Conservation (phyloP, 2,888 invertebrate genomes). For the Melieria picta region DNA sequence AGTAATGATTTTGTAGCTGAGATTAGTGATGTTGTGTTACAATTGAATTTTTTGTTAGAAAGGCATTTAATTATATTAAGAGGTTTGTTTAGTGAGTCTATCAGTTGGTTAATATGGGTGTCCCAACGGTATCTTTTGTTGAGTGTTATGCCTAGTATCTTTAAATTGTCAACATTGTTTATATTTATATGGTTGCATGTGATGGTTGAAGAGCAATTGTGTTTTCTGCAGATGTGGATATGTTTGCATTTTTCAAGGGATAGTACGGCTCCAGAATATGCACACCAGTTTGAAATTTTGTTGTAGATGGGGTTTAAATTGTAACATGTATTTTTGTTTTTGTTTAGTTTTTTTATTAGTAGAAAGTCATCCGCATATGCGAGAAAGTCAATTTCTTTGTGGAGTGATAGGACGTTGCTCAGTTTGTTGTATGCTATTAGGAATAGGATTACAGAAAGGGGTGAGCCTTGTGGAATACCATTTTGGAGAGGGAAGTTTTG, state of each 20-base stretch:
- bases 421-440: constrained; percentile 37
- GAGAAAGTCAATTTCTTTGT: constrained; percentile 34
- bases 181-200: constrained; percentile 24
- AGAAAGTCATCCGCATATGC: constrained; percentile 42
- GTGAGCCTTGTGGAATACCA: constrained; percentile 36
- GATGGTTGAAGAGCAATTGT: constrained; percentile 24
- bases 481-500: constrained; percentile 20
- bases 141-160: constrained; percentile 40
- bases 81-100: constrained; percentile 19
- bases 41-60: constrained; percentile 22
- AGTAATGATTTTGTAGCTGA: constrained; percentile 24
- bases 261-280: constrained; percentile 36
- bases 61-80: constrained; percentile 41
- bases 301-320: constrained; percentile 29
- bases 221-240: constrained; percentile 39
- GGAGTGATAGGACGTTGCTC: constrained; percentile 1
- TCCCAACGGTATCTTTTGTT: constrained; percentile 41
- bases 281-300: constrained; percentile 37
- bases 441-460: constrained; percentile 31
- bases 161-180: constrained; percentile 17
- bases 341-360: constrained; percentile 31
- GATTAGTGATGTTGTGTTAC: constrained; percentile 23
- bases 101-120: constrained; percentile 33
- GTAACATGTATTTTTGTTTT: constrained; percentile 31
- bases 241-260: constrained; percentile 32